Evolutionary conservation across 2,888 invertebrate genomes (phyloP), one percentile per base, ranked within the genome.

Genomic region (Ornithoptera alexandrae): DNA sequence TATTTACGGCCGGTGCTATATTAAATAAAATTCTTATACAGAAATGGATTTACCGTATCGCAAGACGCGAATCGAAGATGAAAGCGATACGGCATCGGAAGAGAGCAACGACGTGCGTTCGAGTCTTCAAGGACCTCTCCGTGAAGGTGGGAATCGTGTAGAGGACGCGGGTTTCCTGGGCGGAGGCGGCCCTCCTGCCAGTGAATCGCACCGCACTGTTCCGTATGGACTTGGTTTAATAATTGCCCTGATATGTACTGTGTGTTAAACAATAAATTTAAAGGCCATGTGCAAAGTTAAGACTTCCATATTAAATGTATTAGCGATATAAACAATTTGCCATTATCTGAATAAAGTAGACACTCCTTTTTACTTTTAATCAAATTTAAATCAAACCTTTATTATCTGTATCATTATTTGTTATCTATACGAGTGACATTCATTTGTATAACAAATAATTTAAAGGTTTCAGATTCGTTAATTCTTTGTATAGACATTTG

Each of bases 41-140:
- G 94, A 94, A 92, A 94, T 94, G 94, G 94, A 94, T 82, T 85
- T 94, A 59, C 94, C 94, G 69, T 91, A 94, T 75, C 87, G 91
- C 72, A 93, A 94, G 77, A 86, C 90, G 36, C 87, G 89, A 42
- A 85, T 91, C 62, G 93, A 93, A 60, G 93, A 93, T 62, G 87
- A 92, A 68, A 80, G 81, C 39, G 86, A 88, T 72, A 82, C 86
- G 59, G 79, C 86, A 50, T 76, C 84, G 36, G 92, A 92, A 72
- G 91, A 91, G 75, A 89, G 89, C 71, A 93, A 93, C 72, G 91
- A 93, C 73, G 92, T 95, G 76, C 94, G 95, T 70, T 94, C 94
- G 78, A 94, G 95, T 74, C 94, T 94, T 74, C 95, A 95, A 79
- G 95, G 95, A 61, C 94, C 95, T 2, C 88, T 95, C 53, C 91